These are phyloP conservation scores for Papilio gigon DNA, from an alignment of 2,888 invertebrate genomes.

Conservation along the genomic window DNA sequence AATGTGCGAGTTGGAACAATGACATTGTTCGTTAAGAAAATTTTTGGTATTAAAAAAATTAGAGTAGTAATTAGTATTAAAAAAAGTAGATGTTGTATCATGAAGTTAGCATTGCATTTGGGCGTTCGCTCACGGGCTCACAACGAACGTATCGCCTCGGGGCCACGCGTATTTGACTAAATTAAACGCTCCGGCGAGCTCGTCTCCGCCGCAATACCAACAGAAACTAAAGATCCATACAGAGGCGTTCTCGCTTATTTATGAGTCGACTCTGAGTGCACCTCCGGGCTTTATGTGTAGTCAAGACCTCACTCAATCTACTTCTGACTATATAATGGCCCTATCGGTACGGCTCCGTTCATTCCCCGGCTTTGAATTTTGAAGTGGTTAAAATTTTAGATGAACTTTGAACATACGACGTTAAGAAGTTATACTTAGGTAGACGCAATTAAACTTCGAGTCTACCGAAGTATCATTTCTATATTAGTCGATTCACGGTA, in stretches of 20 bases:
- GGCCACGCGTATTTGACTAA: slow-evolving; percentile 51
- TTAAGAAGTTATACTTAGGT: too few species aligned
- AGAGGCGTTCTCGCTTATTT: slow-evolving; percentile 37
- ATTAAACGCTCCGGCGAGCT: slow-evolving; percentile 49
- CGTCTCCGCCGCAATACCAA: slow-evolving; percentile 44
- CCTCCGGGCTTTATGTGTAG: slow-evolving; percentile 22
- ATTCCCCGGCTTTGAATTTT: slow-evolving; percentile 2
- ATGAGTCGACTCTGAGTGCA: slow-evolving; percentile 37
- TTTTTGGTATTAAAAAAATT: too few species aligned
- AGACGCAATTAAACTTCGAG: too few species aligned
- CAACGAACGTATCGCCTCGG: slow-evolving; percentile 43
- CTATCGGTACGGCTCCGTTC: slow-evolving; percentile 1
- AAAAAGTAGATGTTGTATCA: slow-evolving; percentile 48
- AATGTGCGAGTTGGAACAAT: too few species aligned
- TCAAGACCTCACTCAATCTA: slow-evolving; percentile 17
- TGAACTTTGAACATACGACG: not conserved
- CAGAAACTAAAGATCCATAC: slow-evolving; percentile 46
- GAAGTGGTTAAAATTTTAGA: slow-evolving; percentile 1
- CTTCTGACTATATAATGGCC: slow-evolving; percentile 24
- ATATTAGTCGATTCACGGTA: too few species aligned
- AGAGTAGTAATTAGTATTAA: too few species aligned
- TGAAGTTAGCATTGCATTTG: slow-evolving; percentile 51
- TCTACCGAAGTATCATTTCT: too few species aligned
- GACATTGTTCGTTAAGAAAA: too few species aligned
- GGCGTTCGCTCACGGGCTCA: slow-evolving; percentile 1